phyloP scores from a whole-genome alignment of 2,797 vertebrate species.

The Chelon labrosus region DNA sequence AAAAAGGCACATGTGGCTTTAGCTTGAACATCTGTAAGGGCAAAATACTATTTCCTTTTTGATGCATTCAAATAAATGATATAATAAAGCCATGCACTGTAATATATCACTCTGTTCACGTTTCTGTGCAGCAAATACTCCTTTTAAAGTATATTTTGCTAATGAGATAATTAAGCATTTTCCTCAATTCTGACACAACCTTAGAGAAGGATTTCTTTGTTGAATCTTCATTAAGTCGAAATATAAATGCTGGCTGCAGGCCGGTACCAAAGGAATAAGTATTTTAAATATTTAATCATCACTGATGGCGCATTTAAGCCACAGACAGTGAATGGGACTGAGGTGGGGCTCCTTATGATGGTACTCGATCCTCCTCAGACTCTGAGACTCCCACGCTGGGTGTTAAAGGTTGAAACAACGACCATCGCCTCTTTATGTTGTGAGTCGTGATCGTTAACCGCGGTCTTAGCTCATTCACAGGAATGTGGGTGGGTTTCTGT shows the following conservation, averaged over 20 bases:
- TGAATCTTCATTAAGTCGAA: slow-evolving; percentile 7
- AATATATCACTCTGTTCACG: too few relatives aligned
- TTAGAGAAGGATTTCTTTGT: background rate
- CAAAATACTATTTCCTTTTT: too few relatives aligned
- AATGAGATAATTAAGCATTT: too few relatives aligned
- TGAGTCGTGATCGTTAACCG: background rate
- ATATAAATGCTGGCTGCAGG: slow-evolving; percentile 19
- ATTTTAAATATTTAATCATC: slow-evolving; percentile 19
- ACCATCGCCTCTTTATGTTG: background rate
- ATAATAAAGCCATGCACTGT: too few relatives aligned
- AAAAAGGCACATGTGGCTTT: too few relatives aligned
- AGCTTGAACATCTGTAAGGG: too few relatives aligned
- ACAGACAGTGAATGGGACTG: slow-evolving; percentile 8
- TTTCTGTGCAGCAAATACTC: too few relatives aligned
- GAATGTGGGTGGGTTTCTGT: slow-evolving; percentile 27
- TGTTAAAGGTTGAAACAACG: slow-evolving; percentile 4
- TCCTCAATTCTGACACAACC: too few relatives aligned
- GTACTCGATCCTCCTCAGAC: slow-evolving; percentile 1
- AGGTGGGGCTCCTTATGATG: background rate
- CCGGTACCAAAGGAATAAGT: slow-evolving; percentile 1
- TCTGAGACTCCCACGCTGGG: background rate
- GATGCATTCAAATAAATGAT: too few relatives aligned
- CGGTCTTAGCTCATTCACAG: background rate
- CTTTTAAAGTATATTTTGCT: too few relatives aligned
- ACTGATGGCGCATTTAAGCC: slow-evolving; percentile 19